Conservation (phyloP, 2,888 invertebrate genomes). For the Acleris sparsana region DNA sequence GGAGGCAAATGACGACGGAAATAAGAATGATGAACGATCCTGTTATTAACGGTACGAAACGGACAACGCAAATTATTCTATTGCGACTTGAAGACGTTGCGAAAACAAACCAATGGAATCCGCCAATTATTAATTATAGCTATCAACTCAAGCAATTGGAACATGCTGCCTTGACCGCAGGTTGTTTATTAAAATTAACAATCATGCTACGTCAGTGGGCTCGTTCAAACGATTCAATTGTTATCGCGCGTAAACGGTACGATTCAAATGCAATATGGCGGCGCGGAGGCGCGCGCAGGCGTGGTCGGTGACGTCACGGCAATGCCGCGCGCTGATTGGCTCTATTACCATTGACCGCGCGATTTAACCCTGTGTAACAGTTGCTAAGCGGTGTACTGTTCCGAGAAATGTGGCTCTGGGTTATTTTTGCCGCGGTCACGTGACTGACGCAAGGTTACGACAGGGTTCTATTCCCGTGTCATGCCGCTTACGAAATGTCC, state of each 20-base stretch:
- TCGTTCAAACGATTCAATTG: conserved; percentile 39
- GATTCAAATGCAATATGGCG: conserved; percentile 62
- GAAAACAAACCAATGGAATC: conserved; percentile 35
- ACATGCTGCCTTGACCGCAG: conserved; percentile 53
- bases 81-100: conserved; percentile 13
- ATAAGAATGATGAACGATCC: conserved; percentile 27
- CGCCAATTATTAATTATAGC: conserved; percentile 26
- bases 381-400: conserved; percentile 72
- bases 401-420: conserved; percentile 57
- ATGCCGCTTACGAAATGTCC: conserved; percentile 34
- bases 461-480: conserved; percentile 28
- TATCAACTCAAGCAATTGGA: conserved; percentile 41
- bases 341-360: conserved; percentile 55
- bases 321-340: conserved; percentile 63
- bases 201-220: conserved; percentile 48
- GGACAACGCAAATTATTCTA: conserved; percentile 31
- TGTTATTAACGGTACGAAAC: conserved; percentile 10
- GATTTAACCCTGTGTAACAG: conserved; percentile 79
- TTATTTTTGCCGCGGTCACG: conserved; percentile 60
- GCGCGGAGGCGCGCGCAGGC: conserved; percentile 81
- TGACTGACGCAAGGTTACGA: conserved; percentile 43
- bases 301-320: conserved; percentile 79
- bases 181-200: conserved; percentile 40
- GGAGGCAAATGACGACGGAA: conserved; percentile 28
- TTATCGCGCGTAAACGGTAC: conserved; percentile 47